These are phyloP conservation scores for Drosophila niveifrons DNA, from an alignment of 2,888 invertebrate species.

Conservation along the genomic window DNA sequence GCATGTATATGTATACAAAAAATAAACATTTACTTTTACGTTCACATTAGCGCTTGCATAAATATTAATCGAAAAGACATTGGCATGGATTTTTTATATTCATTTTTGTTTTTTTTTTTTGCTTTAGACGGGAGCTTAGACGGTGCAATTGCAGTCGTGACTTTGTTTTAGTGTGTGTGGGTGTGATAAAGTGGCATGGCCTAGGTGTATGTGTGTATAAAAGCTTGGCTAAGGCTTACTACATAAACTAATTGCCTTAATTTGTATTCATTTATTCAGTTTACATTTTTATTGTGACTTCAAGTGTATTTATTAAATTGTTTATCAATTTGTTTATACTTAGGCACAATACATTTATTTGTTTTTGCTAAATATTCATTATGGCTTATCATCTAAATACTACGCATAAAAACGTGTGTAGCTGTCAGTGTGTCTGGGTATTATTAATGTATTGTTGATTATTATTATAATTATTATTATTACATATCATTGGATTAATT, in stretches of 20 bases:
- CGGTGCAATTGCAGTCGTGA: constrained; percentile 66
- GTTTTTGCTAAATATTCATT: constrained; percentile 57
- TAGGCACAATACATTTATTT: constrained; percentile 80
- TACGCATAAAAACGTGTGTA: constrained; percentile 75
- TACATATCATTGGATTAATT: constrained; percentile 54
- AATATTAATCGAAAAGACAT: constrained; percentile 73
- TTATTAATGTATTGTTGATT: constrained; percentile 40
- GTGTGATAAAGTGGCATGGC: constrained; percentile 28
- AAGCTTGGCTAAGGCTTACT: constrained; percentile 68
- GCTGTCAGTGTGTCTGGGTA: constrained; percentile 35
- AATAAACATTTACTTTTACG: constrained; percentile 71
- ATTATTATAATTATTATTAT: constrained; percentile 46
- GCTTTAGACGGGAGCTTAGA: constrained; percentile 70
- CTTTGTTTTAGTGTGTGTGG: constrained; percentile 7
- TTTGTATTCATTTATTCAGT: constrained; percentile 27
- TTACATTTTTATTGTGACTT: constrained; percentile 32
- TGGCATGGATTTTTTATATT: constrained; percentile 50
- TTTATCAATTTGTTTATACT: constrained; percentile 60
- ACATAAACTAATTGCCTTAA: constrained; percentile 46
- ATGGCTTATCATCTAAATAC: constrained; percentile 61
- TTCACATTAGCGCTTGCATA: constrained; percentile 78
- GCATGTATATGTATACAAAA: constrained; percentile 73
- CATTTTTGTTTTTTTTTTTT: constrained; percentile 17
- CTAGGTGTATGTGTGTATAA: constrained; percentile 26
- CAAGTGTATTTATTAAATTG: constrained; percentile 34